Base-by-base conservation (phyloP, 1,140 invertebrate species). In the Lasioglossum albipes region DNA sequence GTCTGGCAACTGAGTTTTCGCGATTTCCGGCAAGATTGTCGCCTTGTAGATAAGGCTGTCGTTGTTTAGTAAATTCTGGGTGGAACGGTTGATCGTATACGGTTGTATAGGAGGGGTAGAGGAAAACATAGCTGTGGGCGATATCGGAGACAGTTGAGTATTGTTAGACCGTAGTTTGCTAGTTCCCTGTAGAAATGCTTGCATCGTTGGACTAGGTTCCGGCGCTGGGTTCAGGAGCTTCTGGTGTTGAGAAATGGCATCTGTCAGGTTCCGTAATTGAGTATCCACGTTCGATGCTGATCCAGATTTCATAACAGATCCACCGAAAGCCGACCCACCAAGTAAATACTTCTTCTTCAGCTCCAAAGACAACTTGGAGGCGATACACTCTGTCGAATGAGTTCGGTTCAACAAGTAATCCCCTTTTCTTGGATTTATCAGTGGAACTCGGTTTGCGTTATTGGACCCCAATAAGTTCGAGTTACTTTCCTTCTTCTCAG, bases 161-260 rank as follows among this genome's bases (percentile, higher is more conserved):
- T 90, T 91, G 41, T 70, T 87, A 5, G 87, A 70, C 36, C 89
- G 89, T 7, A 95, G 76, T 68, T 94, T 95, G 22, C 91, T 93
- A 0, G 94, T 92, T 41, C 84, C 84, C 80, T 95, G 94, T 0
- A 96, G 90, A 87, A 97, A 96, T 2, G 95, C 95, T 86, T 96
- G 95, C 96, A 97, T 97, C 27, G 95, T 95, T 2, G 96, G 95
- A 90, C 95, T 96, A 10, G 96, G 96, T 80, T 96, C 95, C 0
- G 96, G 94, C 0, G 97, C 96, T 0, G 97, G 97, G 91, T 97
- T 96, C 54, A 98, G 89, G 77, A 98, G 91, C 88, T 98, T 98
- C 89, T 98, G 97, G 85, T 97, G 96, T 89, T 98, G 97, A 1
- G 97, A 97, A 78, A 98, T 98, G 75, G 96, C 96, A 42, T 96